Conservation (phyloP, 2,797 vertebrate genomes). For the Lacerta bilineata region DNA sequence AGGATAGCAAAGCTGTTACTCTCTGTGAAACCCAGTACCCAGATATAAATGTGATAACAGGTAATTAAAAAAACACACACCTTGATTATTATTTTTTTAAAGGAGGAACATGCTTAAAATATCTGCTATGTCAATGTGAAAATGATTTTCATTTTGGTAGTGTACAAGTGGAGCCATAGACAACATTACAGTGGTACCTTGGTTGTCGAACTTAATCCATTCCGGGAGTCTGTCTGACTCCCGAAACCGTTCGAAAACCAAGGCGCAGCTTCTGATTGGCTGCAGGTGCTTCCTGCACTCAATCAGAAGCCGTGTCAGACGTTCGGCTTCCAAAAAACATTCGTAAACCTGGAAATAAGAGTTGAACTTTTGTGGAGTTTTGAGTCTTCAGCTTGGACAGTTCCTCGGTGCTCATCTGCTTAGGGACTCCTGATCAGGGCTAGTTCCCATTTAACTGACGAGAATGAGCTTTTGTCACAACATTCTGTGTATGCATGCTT, state of each 20-base stretch:
- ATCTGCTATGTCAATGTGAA: neutral
- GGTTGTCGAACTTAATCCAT: no score
- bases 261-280: no score
- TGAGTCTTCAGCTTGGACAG: neutral
- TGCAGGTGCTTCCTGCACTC: no score
- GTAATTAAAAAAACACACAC: constrained; percentile 77
- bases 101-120: constrained; percentile 15
- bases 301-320: no score
- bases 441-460: no score
- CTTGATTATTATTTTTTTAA: constrained; percentile 16
- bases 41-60: constrained; percentile 99
- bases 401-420: neutral
- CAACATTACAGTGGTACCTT: no score
- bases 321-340: no score
- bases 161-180: neutral
- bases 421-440: no score
- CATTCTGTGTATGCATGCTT: neutral
- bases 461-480: no score
- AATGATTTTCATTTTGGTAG: neutral
- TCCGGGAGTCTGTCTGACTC: no score
- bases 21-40: constrained; percentile 94
- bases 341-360: no score
- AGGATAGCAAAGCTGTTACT: constrained; percentile 88
- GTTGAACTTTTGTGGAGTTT: neutral
- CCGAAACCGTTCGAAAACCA: no score